Evolutionary conservation across 2,113 vertebrate genomes (phyloP), one percentile per base, ranked within the genome.

Genomic region (Cephalopholis sonnerati): DNA sequence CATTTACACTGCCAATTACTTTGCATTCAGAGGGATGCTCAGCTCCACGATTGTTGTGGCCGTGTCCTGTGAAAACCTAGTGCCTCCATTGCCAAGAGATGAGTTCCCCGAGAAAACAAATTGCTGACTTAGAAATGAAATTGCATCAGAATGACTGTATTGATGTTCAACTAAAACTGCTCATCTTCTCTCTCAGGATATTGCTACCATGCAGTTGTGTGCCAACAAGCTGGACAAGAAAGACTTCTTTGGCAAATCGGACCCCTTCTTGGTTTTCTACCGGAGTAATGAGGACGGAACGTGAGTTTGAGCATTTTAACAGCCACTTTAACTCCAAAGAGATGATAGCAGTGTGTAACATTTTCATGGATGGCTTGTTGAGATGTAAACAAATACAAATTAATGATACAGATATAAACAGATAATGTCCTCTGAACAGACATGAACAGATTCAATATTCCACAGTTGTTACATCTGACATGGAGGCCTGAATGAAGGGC

Each of bases 161-260:
- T 79, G 44, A 64, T 69, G n/a, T 73, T 29, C 13, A 44, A 25
- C 22, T 57, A 36, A 73, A 74, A 27, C 8, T 50, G 18, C 22
- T 51, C n/a, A 25, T 84, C 59, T 65, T 41, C 57, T 51, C 70
- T 85, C 79, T 17, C 87, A 99, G 98, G 98, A 99, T 88, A 98
- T 99, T 1, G 94, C 97, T 64, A 99, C 98, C 0, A 98, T 99
- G 98, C 98, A 99, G 94, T 88, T 99, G 53, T 99, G 98, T 1
- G 98, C 97, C 87, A 99, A 99, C 95, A 99, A 99, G 92, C 95
- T 99, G 91, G 98, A 99, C 95, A 99, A 99, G 91, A 99, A 99
- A 92, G 98, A 99, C 91, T 99, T 99, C 94, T 99, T 99, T 2
- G 98, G 98, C 66, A 99, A 99, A 92, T 99, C 98, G 0, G 98